Evolutionary conservation across 2,888 invertebrate species (phyloP).

Genomic region (Liopterus haemorrhoidalis): DNA sequence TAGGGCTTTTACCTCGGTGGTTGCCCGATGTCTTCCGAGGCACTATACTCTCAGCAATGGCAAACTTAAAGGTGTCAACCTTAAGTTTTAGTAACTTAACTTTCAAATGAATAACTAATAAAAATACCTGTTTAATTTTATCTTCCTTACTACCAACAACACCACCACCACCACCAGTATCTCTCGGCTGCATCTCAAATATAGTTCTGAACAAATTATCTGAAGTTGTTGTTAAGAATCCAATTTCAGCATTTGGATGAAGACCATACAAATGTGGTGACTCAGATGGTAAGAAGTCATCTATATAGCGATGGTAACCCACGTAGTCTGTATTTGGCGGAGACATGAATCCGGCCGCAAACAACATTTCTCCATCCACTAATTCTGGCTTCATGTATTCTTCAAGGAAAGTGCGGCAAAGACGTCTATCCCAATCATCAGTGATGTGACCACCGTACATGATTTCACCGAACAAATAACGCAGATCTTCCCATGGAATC

Average conservation of each 20-base stretch:
- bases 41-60: too few species aligned
- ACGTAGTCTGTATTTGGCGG: constrained; percentile 84
- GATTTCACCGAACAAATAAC: constrained; percentile 92
- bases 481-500: constrained; percentile 88
- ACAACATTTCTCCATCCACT: constrained; percentile 76
- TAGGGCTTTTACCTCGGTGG: too few species aligned
- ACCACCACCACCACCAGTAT: constrained; percentile 65
- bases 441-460: constrained; percentile 98
- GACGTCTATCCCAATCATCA: constrained; percentile 88
- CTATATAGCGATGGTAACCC: constrained; percentile 83
- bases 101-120: constrained; percentile 11
- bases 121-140: too few species aligned
- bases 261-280: constrained; percentile 86
- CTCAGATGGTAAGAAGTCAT: constrained; percentile 78
- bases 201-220: constrained; percentile 78
- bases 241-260: constrained; percentile 93
- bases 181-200: constrained; percentile 86
- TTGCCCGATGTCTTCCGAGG: too few species aligned
- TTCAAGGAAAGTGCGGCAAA: constrained; percentile 78
- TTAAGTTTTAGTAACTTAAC: constrained; percentile 1
- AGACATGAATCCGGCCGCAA: constrained; percentile 78
- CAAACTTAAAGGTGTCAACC: too few species aligned
- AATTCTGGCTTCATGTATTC: constrained; percentile 85
- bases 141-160: constrained; percentile 74
- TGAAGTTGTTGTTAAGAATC: constrained; percentile 80